Conservation (phyloP, 2,113 vertebrate genomes). For the Pelodiscus sinensis region DNA sequence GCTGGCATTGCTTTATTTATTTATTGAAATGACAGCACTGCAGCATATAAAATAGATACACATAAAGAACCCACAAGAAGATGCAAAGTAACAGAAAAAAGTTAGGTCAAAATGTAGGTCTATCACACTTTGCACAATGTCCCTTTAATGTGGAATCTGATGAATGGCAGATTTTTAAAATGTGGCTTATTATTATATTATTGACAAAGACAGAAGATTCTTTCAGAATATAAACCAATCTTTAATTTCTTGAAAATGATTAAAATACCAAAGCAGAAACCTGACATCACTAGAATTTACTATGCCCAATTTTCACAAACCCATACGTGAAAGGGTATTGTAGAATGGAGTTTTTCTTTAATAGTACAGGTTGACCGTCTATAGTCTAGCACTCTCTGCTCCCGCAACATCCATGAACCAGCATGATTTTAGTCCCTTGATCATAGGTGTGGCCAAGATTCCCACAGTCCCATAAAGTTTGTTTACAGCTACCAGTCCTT, state of each 20-base stretch:
- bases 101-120: not conserved
- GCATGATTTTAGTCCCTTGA: too few species aligned
- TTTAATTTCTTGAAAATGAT: not conserved
- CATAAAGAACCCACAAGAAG: not conserved
- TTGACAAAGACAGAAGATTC: not conserved
- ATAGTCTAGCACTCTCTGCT: too few species aligned
- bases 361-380: not conserved
- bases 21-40: slow-evolving; percentile 43
- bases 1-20: slow-evolving; percentile 57
- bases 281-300: not conserved
- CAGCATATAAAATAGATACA: slow-evolving; percentile 40
- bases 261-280: not conserved
- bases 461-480: too few species aligned
- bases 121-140: not conserved
- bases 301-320: not conserved
- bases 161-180: not conserved
- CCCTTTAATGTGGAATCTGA: not conserved
- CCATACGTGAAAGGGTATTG: not conserved
- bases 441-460: too few species aligned
- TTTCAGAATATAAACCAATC: not conserved
- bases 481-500: too few species aligned
- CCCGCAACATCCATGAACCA: too few species aligned
- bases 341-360: not conserved
- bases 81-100: slow-evolving; percentile 8
- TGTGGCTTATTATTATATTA: not conserved